These are phyloP conservation scores for Eulacestoma nigropectus DNA, from an alignment of 2,113 vertebrate species.

Conservation along the genomic window DNA sequence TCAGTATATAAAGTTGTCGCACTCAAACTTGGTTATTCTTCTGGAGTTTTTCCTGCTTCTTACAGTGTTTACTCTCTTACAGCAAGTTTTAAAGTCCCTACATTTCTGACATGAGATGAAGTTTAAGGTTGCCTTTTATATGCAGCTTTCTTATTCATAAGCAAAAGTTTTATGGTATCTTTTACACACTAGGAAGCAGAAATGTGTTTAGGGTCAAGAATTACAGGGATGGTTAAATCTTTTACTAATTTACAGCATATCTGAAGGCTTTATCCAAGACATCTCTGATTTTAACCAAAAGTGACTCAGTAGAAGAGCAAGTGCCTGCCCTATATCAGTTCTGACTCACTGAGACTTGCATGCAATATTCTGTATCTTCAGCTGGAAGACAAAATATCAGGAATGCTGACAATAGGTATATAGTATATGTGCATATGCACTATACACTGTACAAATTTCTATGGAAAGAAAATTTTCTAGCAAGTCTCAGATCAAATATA, in stretches of 20 bases:
- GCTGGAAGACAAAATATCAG: not conserved
- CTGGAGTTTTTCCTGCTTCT: not conserved
- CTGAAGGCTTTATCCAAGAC: not conserved
- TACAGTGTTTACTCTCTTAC: not conserved
- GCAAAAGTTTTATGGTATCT: not conserved
- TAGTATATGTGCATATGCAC: fast-evolving
- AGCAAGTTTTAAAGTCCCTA: not conserved
- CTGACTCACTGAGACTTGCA: not conserved
- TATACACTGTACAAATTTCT: not conserved
- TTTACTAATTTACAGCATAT: not conserved
- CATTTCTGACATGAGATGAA: not conserved
- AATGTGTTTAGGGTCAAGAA: not conserved
- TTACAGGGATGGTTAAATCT: not conserved
- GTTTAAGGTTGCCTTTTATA: too few relatives aligned
- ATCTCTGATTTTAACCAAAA: not conserved
- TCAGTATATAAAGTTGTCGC: not conserved
- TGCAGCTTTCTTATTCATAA: not conserved
- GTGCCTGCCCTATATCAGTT: not conserved
- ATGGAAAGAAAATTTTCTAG: not conserved
- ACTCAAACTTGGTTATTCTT: not conserved
- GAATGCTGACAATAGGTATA: not conserved
- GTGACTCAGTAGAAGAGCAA: not conserved
- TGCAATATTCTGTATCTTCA: not conserved
- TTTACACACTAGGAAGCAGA: not conserved
- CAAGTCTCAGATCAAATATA: not conserved